These are phyloP conservation scores for Dreissena polymorpha DNA, from an alignment of 1,140 invertebrate genomes.

Conservation along the genomic window DNA sequence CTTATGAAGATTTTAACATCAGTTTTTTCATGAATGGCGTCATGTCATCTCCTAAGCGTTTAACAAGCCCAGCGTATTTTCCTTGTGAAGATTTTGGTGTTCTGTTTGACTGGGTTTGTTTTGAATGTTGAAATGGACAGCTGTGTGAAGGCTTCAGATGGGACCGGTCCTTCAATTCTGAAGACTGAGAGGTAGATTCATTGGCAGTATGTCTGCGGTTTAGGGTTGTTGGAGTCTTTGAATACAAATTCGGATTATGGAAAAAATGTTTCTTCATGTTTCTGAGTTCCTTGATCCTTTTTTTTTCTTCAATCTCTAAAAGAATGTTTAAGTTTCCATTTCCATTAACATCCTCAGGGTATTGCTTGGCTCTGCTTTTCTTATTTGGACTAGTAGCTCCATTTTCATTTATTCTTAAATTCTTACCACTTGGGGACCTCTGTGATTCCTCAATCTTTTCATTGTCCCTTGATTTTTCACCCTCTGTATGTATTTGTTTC, in stretches of 20 bases:
- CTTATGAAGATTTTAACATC: slow-evolving; percentile 1
- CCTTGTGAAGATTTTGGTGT: slow-evolving; percentile 1
- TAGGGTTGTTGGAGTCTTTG: too few species aligned
- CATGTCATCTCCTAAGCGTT: slow-evolving; percentile 50
- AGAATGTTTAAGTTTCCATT: slow-evolving; percentile 9
- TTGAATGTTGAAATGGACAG: too few species aligned
- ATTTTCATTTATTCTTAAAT: neutral
- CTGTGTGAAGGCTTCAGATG: too few species aligned
- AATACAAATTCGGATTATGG: too few species aligned
- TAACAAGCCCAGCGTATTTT: slow-evolving; percentile 57
- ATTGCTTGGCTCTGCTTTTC: neutral
- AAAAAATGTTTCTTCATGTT: slow-evolving; percentile 5
- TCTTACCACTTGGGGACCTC: too few species aligned
- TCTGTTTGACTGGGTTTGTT: neutral
- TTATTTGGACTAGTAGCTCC: slow-evolving; percentile 14
- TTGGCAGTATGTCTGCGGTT: too few species aligned
- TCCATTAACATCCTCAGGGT: neutral
- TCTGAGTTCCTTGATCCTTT: slow-evolving; percentile 13
- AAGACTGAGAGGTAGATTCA: too few species aligned
- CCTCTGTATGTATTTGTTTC: neutral
- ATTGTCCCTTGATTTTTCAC: neutral
- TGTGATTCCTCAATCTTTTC: neutral
- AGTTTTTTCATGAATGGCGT: slow-evolving; percentile 27
- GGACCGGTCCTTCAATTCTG: too few species aligned
- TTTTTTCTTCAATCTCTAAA: slow-evolving; percentile 12